These are phyloP conservation scores for Cryptotis parvus DNA, from an alignment of 2,113 vertebrate species.

Conservation along the genomic window DNA sequence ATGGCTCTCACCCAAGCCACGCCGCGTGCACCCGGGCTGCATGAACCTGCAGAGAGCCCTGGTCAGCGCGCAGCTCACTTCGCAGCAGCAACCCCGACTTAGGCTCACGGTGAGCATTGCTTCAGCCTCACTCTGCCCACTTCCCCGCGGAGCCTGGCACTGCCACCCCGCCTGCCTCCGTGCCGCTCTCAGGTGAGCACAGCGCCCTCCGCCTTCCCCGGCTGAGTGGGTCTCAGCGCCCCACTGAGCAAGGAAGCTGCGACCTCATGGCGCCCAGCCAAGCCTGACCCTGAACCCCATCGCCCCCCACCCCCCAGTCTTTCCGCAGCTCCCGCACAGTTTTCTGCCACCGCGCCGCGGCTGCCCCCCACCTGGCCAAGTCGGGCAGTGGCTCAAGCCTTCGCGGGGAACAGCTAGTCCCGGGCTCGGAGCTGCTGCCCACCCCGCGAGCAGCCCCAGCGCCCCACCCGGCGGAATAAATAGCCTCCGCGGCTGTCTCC, in stretches of 20 bases:
- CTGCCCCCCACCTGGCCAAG: slow-evolving; percentile 70
- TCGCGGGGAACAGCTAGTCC: background rate
- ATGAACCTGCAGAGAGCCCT: background rate
- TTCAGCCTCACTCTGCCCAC: background rate
- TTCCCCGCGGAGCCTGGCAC: background rate
- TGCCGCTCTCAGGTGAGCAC: background rate
- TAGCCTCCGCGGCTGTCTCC: background rate
- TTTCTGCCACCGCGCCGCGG: background rate
- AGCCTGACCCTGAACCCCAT: background rate
- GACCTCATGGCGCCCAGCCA: background rate
- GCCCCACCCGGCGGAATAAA: slow-evolving; percentile 32
- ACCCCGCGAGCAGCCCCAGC: background rate
- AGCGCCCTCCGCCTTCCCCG: no score
- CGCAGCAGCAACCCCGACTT: background rate
- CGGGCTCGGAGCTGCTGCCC: background rate
- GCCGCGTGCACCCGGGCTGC: background rate
- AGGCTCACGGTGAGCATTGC: no score
- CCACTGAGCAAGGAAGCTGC: no score
- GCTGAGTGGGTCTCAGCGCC: no score
- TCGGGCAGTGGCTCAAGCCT: background rate
- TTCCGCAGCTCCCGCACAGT: background rate
- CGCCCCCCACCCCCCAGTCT: background rate
- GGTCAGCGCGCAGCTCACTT: background rate
- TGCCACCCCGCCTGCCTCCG: background rate
- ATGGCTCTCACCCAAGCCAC: background rate